phyloP scores from a whole-genome alignment of 2,113 vertebrate species.

The Butorides virescens region DNA sequence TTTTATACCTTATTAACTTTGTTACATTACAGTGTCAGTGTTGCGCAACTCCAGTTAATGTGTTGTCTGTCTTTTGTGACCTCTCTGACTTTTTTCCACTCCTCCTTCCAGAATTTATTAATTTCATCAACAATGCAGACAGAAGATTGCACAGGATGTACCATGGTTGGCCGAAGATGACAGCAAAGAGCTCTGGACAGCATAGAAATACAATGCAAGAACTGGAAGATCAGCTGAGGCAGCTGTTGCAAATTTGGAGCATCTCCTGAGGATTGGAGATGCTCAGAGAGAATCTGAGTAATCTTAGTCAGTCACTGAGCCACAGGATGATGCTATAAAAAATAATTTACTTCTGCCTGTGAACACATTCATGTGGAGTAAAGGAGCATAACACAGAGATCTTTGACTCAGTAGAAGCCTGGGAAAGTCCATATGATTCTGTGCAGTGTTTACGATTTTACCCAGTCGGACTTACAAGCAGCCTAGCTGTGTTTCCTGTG shows the following conservation, averaged over 20 bases:
- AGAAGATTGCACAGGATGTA: background rate
- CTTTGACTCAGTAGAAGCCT: background rate
- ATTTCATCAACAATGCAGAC: background rate
- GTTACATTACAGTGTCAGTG: background rate
- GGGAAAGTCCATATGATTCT: background rate
- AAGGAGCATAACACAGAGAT: background rate
- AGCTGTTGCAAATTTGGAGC: background rate
- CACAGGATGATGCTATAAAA: background rate
- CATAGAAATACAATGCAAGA: background rate
- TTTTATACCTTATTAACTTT: constrained; percentile 38
- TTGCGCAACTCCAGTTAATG: background rate
- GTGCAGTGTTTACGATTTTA: background rate
- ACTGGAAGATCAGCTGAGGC: background rate
- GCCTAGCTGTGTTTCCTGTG: background rate
- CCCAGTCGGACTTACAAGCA: background rate
- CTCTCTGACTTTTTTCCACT: background rate
- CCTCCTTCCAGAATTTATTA: background rate
- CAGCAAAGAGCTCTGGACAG: background rate
- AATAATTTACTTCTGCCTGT: background rate
- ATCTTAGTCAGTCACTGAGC: background rate
- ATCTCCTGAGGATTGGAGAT: background rate
- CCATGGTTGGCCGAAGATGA: background rate
- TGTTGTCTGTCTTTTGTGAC: background rate
- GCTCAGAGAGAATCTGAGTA: background rate
- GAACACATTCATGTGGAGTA: background rate